Conservation (phyloP, 2,113 vertebrate genomes). For the Perca flavescens region DNA sequence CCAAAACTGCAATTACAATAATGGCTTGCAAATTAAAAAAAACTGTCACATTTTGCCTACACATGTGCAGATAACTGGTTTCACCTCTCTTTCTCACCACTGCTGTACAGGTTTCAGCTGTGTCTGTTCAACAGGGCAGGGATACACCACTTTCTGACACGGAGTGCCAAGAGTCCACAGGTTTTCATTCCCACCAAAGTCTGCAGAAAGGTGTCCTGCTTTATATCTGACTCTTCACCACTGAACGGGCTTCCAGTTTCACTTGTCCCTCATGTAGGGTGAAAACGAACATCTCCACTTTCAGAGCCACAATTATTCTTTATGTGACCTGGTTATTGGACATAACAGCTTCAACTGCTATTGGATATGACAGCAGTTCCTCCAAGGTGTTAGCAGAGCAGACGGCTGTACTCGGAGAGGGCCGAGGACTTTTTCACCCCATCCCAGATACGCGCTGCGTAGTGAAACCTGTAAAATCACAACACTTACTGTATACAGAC, state of each 20-base stretch:
- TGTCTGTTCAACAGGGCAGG: neutral
- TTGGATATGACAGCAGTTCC: neutral
- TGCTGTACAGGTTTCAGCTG: neutral
- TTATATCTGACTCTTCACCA: neutral
- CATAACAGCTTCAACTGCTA: neutral
- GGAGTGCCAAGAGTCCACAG: neutral
- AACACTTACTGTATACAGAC: neutral
- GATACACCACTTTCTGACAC: neutral
- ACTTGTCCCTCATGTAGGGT: neutral
- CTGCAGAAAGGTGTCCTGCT: neutral
- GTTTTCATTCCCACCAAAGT: neutral
- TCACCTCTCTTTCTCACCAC: neutral
- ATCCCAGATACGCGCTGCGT: conserved; percentile 93
- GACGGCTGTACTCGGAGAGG: conserved; percentile 91
- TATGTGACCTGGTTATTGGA: too few relatives aligned
- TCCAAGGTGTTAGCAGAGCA: conserved; percentile 82
- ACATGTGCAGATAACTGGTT: neutral
- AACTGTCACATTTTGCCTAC: neutral
- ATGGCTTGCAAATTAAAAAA: neutral
- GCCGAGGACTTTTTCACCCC: conserved; percentile 93
- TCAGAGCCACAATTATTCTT: neutral
- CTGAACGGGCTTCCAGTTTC: neutral
- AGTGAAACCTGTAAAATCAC: conserved; percentile 89
- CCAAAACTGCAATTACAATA: neutral
- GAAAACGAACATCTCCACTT: neutral